Evolutionary conservation across 53 echinoderm and acorn worm genomes (phyloP).

Genomic region (Paracentrotus lividus): DNA sequence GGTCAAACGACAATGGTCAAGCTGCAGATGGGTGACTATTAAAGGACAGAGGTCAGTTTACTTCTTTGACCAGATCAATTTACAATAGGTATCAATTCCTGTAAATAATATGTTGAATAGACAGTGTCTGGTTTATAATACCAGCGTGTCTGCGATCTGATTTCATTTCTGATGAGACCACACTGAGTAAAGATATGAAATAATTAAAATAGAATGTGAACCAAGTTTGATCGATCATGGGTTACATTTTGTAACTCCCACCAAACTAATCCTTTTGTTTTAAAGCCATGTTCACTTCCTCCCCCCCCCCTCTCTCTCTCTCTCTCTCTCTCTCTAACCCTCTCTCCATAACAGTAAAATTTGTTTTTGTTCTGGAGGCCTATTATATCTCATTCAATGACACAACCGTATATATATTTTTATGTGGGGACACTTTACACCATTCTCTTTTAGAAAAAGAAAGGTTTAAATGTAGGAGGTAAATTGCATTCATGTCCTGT

Average conservation of each 20-base stretch:
- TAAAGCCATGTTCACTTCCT: background rate
- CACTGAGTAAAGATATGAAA: background rate
- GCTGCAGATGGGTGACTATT: too few relatives aligned
- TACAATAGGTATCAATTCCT: too few relatives aligned
- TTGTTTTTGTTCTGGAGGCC: too few relatives aligned
- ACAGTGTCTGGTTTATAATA: background rate
- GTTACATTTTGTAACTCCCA: background rate
- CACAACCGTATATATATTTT: too few relatives aligned
- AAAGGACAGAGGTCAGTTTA: constrained; percentile 7
- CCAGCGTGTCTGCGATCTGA: background rate
- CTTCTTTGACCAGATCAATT: background rate
- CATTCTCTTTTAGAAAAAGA: too few relatives aligned
- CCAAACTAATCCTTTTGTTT: too few relatives aligned
- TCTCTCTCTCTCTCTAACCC: background rate
- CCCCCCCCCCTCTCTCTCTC: background rate
- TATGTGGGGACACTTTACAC: too few relatives aligned
- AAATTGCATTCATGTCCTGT: too few relatives aligned
- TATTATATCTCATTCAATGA: too few relatives aligned
- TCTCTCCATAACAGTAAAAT: background rate
- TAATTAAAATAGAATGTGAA: background rate
- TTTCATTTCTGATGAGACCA: background rate
- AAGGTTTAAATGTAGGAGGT: too few relatives aligned
- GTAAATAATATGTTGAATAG: background rate
- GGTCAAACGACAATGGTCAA: background rate
- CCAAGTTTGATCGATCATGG: background rate